Evolutionary conservation across 2,888 invertebrate genomes (phyloP).

Genomic region (Meloe dianella): DNA sequence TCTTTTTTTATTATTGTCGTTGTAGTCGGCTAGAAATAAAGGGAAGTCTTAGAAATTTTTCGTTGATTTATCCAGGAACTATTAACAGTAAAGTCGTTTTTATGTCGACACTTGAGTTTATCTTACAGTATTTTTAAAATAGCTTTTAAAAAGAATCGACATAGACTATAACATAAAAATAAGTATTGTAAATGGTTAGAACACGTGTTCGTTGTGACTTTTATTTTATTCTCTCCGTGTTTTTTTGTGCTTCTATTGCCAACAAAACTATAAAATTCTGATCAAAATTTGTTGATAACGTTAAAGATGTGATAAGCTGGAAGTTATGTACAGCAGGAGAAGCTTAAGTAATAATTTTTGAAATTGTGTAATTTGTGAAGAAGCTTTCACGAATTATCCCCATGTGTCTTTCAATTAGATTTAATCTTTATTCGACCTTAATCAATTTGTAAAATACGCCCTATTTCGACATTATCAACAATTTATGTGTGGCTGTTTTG

Average conservation of each 20-base stretch:
- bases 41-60: background rate
- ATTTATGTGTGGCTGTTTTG: background rate
- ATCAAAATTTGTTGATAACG: background rate
- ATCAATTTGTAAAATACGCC: background rate
- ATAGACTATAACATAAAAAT: background rate
- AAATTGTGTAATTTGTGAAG: background rate
- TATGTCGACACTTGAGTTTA: slow-evolving; percentile 13
- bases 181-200: background rate
- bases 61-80: slow-evolving; percentile 12
- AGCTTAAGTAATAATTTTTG: background rate
- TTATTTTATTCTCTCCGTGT: background rate
- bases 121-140: slow-evolving; percentile 14
- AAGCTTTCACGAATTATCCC: background rate
- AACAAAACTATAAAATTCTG: background rate
- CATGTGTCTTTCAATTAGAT: background rate
- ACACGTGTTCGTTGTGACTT: slow-evolving; percentile 8
- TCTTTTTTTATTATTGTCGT: no score
- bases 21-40: background rate
- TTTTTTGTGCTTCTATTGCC: background rate
- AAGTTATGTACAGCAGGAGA: no score
- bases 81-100: slow-evolving; percentile 16
- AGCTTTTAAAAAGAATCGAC: slow-evolving; percentile 6
- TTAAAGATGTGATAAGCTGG: background rate
- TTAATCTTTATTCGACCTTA: background rate
- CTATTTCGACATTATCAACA: background rate